Conservation (phyloP, 2,113 vertebrate species). For the Gymnocephalus cernua region DNA sequence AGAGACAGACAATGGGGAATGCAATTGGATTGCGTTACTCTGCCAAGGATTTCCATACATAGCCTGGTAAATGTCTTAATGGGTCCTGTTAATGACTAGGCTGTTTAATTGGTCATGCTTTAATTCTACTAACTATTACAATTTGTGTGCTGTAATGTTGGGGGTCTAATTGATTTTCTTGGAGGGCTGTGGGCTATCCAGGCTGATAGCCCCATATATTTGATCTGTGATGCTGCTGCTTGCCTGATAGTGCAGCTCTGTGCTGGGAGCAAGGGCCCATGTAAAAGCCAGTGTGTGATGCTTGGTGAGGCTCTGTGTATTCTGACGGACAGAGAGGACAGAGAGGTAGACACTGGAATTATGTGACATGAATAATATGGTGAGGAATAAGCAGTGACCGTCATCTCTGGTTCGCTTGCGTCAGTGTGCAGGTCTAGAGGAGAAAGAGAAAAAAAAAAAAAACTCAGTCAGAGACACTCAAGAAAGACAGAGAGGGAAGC, state of each 20-base stretch:
- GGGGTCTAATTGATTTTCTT: slow-evolving; percentile 75
- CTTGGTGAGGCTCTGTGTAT: slow-evolving; percentile 28
- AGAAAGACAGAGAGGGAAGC: slow-evolving; percentile 55
- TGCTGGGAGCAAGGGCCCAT: slow-evolving; percentile 68
- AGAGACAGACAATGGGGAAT: slow-evolving; percentile 78
- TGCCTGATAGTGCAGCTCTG: slow-evolving; percentile 74
- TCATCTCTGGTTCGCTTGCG: slow-evolving; percentile 78
- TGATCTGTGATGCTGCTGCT: slow-evolving; percentile 72
- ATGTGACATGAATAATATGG: slow-evolving; percentile 84
- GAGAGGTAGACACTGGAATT: slow-evolving; percentile 77
- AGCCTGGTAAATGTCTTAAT: slow-evolving; percentile 77
- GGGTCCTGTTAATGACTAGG: slow-evolving; percentile 66
- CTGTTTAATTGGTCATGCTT: slow-evolving; percentile 76
- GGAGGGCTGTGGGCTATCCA: slow-evolving; percentile 65
- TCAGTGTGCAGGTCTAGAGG: slow-evolving; percentile 72
- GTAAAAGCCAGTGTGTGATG: slow-evolving; percentile 56
- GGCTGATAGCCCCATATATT: slow-evolving; percentile 63
- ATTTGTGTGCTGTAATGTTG: slow-evolving; percentile 53
- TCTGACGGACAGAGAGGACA: slow-evolving; percentile 71
- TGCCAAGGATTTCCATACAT: slow-evolving; percentile 78
- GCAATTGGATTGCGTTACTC: slow-evolving; percentile 78
- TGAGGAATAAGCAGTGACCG: slow-evolving; percentile 75
- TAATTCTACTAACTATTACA: slow-evolving; percentile 63
- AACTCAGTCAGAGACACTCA: slow-evolving; percentile 51
- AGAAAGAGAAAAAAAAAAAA: slow-evolving; percentile 30